Evolutionary conservation across 2,797 vertebrate genomes (phyloP).

Genomic region (Sebastes trivittatus): DNA sequence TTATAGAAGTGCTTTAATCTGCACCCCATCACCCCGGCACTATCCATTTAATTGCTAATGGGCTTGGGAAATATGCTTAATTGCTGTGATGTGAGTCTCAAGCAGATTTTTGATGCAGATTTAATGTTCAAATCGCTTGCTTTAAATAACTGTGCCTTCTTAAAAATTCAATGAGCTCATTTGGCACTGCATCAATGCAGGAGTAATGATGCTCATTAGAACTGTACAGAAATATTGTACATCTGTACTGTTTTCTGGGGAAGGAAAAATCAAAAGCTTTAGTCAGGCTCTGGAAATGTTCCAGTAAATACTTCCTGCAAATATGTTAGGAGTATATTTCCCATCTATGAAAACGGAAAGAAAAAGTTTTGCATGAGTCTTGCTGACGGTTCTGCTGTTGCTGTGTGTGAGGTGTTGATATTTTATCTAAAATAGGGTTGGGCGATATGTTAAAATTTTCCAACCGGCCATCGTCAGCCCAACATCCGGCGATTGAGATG

Average conservation of each 20-base stretch:
- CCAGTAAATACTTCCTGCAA: constrained; percentile 49
- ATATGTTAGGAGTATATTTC: constrained; percentile 15
- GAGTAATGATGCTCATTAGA: constrained; percentile 80
- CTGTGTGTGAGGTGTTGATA: neutral
- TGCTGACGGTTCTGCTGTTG: neutral
- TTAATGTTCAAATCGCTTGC: constrained; percentile 74
- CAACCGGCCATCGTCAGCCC: no score
- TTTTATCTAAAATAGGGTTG: neutral
- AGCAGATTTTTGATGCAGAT: constrained; percentile 73
- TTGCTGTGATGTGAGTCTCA: constrained; percentile 69
- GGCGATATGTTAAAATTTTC: no score
- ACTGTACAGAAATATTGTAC: constrained; percentile 69
- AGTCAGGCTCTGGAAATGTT: constrained; percentile 27
- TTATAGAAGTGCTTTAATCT: constrained; percentile 52
- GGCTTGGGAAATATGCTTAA: constrained; percentile 70
- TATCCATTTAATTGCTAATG: constrained; percentile 68
- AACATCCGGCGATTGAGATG: no score
- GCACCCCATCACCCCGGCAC: constrained; percentile 26
- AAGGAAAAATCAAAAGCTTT: constrained; percentile 41
- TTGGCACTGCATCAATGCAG: constrained; percentile 72
- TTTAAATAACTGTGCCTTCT: constrained; percentile 79
- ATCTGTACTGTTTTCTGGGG: constrained; percentile 50
- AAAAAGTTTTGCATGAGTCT: neutral
- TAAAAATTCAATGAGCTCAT: constrained; percentile 76
- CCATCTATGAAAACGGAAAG: neutral